Base-by-base conservation (phyloP, 2,113 vertebrate species). In the Gobiocypris rarus region DNA sequence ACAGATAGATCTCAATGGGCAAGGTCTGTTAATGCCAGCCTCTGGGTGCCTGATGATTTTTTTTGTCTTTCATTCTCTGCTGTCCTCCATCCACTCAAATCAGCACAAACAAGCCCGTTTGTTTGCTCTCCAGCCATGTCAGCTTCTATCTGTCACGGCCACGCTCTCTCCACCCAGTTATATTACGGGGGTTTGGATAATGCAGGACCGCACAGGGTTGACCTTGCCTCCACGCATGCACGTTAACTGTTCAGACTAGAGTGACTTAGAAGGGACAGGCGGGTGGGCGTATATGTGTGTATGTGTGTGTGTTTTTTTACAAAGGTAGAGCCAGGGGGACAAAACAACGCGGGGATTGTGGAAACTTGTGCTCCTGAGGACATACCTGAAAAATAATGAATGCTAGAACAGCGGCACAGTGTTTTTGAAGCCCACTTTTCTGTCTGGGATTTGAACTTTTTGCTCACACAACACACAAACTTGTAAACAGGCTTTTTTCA, bases 201-300 rank as follows among this genome's bases (percentile, higher is more conserved):
- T 63, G 75, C 75, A 78, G 63, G 78, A 61, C 70, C 52, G 73
- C 24, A 38, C 58, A 59, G 48, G 28, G 43, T 50, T 90, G 90
- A 93, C 91, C 92, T 93, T 84, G 84, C 77, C 59, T 31, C 24
- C 15, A 84, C 6, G 28, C 34, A 58, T 69, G 58, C 76, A 84
- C 19, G 28, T 75, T 84, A 84, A 22, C 45, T 26, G 28, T 41
- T 45, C 17, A 79, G 28, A 75, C 73, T 77, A 28, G 52, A 85
- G 78, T 79, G 79, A 84, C 43, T 87, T 90, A 91, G 89, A 92
- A 84, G 86, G 89, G 92, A 91, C 91, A 92, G 90, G 61, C 52
- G 41, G 71, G 52, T 45, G 81, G 15, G 70, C 17, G 5, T 75
- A 48, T 43, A 76, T 81, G 85, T 84, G 85, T 84, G 83, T 92